Conservation (phyloP, 2,113 vertebrate genomes). For the Callopanchax toddi region DNA sequence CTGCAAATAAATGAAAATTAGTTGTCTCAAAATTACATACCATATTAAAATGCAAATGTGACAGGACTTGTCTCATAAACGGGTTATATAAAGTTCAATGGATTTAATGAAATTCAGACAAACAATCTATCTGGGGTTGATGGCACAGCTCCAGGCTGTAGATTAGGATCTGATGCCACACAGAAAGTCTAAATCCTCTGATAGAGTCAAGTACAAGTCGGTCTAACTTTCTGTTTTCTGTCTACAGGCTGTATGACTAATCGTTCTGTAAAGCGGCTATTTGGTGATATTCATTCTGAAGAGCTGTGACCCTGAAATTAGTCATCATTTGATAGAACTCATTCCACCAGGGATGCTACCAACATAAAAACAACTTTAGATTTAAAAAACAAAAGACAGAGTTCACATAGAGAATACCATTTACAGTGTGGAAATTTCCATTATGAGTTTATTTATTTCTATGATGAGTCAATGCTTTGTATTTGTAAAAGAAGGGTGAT, state of each 20-base stretch:
- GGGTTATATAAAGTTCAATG: neutral
- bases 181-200: slow-evolving; percentile 19
- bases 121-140: slow-evolving; percentile 19
- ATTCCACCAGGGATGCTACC: slow-evolving; percentile 1
- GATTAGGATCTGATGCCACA: neutral
- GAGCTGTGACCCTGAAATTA: slow-evolving; percentile 28
- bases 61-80: neutral
- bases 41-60: slow-evolving; percentile 3
- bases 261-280: slow-evolving; percentile 20
- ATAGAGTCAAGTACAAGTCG: slow-evolving; percentile 33
- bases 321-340: slow-evolving; percentile 25
- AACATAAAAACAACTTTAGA: slow-evolving; percentile 6
- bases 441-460: slow-evolving; percentile 29
- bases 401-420: neutral
- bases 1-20: neutral
- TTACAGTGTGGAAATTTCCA: slow-evolving; percentile 1
- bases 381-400: neutral
- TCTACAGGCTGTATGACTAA: slow-evolving; percentile 39
- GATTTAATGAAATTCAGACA: slow-evolving; percentile 22
- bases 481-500: slow-evolving; percentile 1
- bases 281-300: slow-evolving; percentile 33
- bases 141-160: slow-evolving; percentile 28
- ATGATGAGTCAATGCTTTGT: slow-evolving; percentile 27
- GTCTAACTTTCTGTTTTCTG: slow-evolving; percentile 19
- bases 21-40: neutral